Conservation (phyloP, 2,113 vertebrate genomes). For the Festucalex cinctus region DNA sequence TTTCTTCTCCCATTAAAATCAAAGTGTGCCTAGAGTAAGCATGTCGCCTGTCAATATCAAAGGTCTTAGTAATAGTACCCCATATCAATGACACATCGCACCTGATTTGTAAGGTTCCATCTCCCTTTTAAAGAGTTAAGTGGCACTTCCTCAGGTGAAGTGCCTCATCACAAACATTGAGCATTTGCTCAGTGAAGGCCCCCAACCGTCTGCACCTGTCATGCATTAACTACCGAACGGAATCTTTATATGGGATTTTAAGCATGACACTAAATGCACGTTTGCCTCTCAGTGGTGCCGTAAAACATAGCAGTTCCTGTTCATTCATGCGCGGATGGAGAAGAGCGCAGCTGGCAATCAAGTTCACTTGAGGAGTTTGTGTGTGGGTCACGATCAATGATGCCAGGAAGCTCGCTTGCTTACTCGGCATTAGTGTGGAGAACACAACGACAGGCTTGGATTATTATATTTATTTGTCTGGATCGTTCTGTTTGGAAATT, state of each 20-base stretch:
- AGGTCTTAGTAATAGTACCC: conserved; percentile 18
- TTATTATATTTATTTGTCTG: conserved; percentile 2
- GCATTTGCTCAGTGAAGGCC: conserved; percentile 7
- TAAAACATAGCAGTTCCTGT: conserved; percentile 5
- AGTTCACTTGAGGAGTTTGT: conserved; percentile 1
- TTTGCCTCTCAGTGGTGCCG: conserved; percentile 2
- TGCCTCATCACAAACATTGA: conserved; percentile 15
- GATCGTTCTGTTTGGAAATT: not conserved
- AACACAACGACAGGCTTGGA: not conserved
- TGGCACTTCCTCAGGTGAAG: conserved; percentile 23
- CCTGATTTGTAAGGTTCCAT: conserved; percentile 23
- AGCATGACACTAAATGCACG: not conserved
- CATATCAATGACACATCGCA: conserved; percentile 17
- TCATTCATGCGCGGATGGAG: not conserved
- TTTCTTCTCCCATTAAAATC: not conserved
- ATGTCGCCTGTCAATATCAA: conserved; percentile 12
- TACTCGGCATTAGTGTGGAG: not conserved
- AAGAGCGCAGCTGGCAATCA: conserved; percentile 10
- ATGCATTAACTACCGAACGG: not conserved
- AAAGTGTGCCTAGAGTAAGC: conserved; percentile 4
- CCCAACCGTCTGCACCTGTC: not conserved
- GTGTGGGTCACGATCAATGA: not conserved
- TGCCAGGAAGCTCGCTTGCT: not conserved
- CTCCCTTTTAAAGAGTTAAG: conserved; percentile 8
- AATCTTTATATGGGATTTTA: not conserved